These are phyloP conservation scores for Fistularia tabacaria DNA, from an alignment of 2,797 vertebrate genomes.

Conservation along the genomic window DNA sequence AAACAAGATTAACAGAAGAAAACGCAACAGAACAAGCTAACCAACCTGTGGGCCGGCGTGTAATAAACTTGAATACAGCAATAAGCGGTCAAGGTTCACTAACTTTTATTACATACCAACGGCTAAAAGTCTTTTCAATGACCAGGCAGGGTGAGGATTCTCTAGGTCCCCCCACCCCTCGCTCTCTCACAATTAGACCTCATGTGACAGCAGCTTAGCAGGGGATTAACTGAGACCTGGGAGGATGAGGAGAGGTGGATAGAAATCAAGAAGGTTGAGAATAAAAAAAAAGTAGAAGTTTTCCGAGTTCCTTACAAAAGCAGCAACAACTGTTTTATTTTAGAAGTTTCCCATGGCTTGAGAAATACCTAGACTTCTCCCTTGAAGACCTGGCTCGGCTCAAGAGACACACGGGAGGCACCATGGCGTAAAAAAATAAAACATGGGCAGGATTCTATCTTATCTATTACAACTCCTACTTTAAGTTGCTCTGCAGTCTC, in stretches of 20 bases:
- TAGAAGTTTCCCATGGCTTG: not conserved
- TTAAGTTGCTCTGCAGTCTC: no score
- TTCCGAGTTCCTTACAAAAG: no score
- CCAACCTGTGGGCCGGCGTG: not conserved
- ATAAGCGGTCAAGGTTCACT: conserved; percentile 26
- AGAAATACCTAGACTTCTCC: not conserved
- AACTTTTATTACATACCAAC: conserved; percentile 27
- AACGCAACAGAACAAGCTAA: not conserved
- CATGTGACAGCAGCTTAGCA: conserved; percentile 68
- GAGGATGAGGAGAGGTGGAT: conserved; percentile 13
- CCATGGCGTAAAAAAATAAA: conserved; percentile 22
- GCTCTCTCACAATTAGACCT: conserved; percentile 50
- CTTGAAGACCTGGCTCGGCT: conserved; percentile 1
- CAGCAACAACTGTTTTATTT: not conserved
- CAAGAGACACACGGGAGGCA: conserved; percentile 8
- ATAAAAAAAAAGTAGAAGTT: conserved; percentile 4
- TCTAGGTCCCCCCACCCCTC: conserved; percentile 21
- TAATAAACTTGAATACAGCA: not conserved
- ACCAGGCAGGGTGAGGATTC: conserved; percentile 32
- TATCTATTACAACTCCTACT: conserved; percentile 24
- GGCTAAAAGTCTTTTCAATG: conserved; percentile 28
- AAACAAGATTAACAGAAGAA: no score
- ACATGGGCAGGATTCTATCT: conserved; percentile 36
- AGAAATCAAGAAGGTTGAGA: not conserved
- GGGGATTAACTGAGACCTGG: conserved; percentile 57